Evolutionary conservation across 2,888 invertebrate species (phyloP).

Genomic region (Priocnemis perturbator): DNA sequence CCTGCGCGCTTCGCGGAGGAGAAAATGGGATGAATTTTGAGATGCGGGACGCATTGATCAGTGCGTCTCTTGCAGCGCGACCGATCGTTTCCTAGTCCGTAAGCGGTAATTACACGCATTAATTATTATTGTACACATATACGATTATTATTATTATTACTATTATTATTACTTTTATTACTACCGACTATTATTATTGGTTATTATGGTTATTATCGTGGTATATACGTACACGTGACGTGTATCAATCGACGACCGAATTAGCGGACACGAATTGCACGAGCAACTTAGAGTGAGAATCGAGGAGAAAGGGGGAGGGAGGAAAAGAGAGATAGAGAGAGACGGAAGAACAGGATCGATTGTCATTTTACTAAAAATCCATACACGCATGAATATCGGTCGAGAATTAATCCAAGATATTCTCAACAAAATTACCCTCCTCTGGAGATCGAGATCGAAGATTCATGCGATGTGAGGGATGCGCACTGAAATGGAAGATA

Average conservation of each 20-base stretch:
- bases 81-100: conserved; percentile 64
- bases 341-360: background rate
- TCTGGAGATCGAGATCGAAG: too few relatives aligned
- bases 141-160: conserved; percentile 14
- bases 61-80: conserved; percentile 63
- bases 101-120: conserved; percentile 51
- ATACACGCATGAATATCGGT: too few relatives aligned
- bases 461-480: background rate
- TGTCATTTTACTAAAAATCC: too few relatives aligned
- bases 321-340: background rate
- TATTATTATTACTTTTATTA: conserved; percentile 33
- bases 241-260: conserved; percentile 32
- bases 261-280: conserved; percentile 2
- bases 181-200: conserved; percentile 39
- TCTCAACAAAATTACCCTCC: too few relatives aligned
- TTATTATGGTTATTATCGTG: conserved; percentile 17
- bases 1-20: background rate
- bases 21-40: background rate
- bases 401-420: background rate
- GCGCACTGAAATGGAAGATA: too few relatives aligned
- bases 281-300: background rate
- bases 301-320: background rate
- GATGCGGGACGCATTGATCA: conserved; percentile 17
- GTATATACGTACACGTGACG: conserved; percentile 33
- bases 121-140: conserved; percentile 47